A percentile compares a stretch with the other conserved stretches of the same genome.
These are phyloP conservation scores for Gobio gobio DNA, from an alignment of 2,113 vertebrate species.

Conservation along the genomic window DNA sequence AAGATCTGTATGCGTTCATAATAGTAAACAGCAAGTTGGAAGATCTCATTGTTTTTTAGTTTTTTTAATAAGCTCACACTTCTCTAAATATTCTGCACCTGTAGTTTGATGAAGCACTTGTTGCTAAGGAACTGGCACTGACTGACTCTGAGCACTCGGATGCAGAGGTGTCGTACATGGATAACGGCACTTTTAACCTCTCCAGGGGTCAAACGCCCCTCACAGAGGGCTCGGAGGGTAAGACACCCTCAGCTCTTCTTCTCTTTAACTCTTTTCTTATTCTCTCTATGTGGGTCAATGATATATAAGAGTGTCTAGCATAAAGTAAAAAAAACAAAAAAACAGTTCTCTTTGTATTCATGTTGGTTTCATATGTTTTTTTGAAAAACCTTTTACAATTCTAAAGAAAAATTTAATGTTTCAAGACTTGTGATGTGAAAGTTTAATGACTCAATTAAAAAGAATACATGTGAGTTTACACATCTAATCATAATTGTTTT, in stretches of 20 bases:
- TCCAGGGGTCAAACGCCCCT: slow-evolving; percentile 92
- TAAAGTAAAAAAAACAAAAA: background rate
- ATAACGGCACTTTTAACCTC: slow-evolving; percentile 94
- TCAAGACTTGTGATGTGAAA: background rate
- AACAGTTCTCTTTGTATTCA: background rate
- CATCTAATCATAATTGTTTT: background rate
- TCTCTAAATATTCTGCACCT: slow-evolving; percentile 10
- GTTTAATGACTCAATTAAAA: background rate
- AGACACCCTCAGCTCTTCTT: background rate
- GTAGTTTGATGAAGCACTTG: slow-evolving; percentile 88
- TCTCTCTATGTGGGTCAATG: background rate
- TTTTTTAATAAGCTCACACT: background rate
- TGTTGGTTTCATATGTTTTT: background rate
- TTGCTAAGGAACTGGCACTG: slow-evolving; percentile 87
- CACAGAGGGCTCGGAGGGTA: slow-evolving; percentile 96
- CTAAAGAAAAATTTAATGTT: background rate
- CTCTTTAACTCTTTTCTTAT: background rate
- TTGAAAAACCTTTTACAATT: background rate
- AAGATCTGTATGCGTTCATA: background rate
- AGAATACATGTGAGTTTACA: background rate
- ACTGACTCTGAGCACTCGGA: slow-evolving; percentile 95
- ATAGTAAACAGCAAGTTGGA: background rate
- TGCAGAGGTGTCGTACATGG: slow-evolving; percentile 91
- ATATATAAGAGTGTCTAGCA: background rate
- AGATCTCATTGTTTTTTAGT: background rate